Percentiles rank a stretch among this genome's conserved stretches.
phyloP scores from a whole-genome alignment of 1,140 invertebrate genomes.

The Achatina immaculata region DNA sequence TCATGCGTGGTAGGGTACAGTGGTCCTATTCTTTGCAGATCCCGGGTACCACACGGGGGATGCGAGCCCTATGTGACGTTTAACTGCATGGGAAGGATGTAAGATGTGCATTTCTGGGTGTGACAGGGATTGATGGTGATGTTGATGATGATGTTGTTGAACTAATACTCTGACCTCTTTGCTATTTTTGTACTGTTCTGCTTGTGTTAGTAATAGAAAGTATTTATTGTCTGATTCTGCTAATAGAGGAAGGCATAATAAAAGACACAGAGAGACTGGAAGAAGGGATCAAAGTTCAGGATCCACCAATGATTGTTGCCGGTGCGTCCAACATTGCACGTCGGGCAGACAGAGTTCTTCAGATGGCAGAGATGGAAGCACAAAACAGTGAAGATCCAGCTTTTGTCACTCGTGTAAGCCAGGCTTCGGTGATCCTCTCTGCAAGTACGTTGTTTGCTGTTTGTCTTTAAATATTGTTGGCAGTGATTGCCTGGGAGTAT shows the following conservation, averaged over 20 bases:
- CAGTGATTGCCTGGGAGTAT: too few relatives aligned
- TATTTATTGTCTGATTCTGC: slow-evolving; percentile 6
- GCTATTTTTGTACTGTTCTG: too few relatives aligned
- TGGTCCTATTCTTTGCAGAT: too few relatives aligned
- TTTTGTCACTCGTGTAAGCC: slow-evolving; percentile 88
- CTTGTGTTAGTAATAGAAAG: neutral
- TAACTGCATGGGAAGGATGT: too few relatives aligned
- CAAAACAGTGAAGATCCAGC: slow-evolving; percentile 97
- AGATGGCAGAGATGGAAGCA: slow-evolving; percentile 96
- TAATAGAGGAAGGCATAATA: slow-evolving; percentile 81
- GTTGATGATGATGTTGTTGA: too few relatives aligned
- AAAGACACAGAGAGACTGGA: slow-evolving; percentile 95
- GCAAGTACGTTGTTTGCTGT: slow-evolving; percentile 76
- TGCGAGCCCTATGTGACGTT: too few relatives aligned
- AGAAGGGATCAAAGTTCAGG: slow-evolving; percentile 87
- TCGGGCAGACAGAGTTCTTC: slow-evolving; percentile 92
- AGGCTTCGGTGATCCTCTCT: slow-evolving; percentile 86
- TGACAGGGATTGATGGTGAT: too few relatives aligned
- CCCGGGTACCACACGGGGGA: too few relatives aligned
- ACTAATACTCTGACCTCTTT: too few relatives aligned
- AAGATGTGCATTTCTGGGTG: too few relatives aligned
- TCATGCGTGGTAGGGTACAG: too few relatives aligned
- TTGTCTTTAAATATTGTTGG: too few relatives aligned
- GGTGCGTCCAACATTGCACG: slow-evolving; percentile 92
- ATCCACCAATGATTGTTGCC: slow-evolving; percentile 92